A percentile compares a stretch with the other conserved stretches of the same genome.
phyloP scores from a whole-genome alignment of 1,140 invertebrate genomes.

The Melitaea cinxia region DNA sequence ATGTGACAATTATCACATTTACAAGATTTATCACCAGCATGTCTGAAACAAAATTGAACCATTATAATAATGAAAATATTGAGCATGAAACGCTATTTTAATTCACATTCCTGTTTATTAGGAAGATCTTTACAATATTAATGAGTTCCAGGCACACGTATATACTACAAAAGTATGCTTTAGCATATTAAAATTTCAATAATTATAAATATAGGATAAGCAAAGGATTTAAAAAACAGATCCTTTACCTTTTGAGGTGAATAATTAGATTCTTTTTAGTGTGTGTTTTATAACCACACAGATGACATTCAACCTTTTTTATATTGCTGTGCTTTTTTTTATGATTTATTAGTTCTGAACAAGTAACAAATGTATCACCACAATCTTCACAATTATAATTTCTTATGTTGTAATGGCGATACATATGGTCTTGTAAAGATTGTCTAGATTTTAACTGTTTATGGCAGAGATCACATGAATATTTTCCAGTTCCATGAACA shows the following conservation, averaged over 20 bases:
- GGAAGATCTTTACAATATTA: too few relatives aligned
- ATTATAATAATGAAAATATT: not conserved
- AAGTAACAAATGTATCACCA: conserved; percentile 75
- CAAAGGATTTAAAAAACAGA: not conserved
- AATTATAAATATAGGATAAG: too few relatives aligned
- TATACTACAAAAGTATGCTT: too few relatives aligned
- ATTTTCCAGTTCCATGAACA: conserved; percentile 68
- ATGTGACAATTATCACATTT: conserved; percentile 71
- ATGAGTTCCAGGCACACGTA: too few relatives aligned
- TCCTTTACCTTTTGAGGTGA: conserved; percentile 71
- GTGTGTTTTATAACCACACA: conserved; percentile 78
- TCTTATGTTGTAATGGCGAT: conserved; percentile 73
- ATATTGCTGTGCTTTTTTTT: conserved; percentile 63
- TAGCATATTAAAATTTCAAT: too few relatives aligned
- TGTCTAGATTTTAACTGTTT: conserved; percentile 71
- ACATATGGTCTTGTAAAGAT: conserved; percentile 70
- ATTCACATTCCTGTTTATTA: too few relatives aligned
- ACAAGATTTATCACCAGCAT: conserved; percentile 71
- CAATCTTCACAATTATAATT: conserved; percentile 79
- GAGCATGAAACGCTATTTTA: too few relatives aligned
- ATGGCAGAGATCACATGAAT: conserved; percentile 60
- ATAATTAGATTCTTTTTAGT: conserved; percentile 76
- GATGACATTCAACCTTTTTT: conserved; percentile 71
- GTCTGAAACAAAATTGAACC: conserved; percentile 51
- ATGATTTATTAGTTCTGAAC: conserved; percentile 74